These are phyloP conservation scores for Pachyramphus minor DNA, from an alignment of 2,113 vertebrate species.

Conservation along the genomic window DNA sequence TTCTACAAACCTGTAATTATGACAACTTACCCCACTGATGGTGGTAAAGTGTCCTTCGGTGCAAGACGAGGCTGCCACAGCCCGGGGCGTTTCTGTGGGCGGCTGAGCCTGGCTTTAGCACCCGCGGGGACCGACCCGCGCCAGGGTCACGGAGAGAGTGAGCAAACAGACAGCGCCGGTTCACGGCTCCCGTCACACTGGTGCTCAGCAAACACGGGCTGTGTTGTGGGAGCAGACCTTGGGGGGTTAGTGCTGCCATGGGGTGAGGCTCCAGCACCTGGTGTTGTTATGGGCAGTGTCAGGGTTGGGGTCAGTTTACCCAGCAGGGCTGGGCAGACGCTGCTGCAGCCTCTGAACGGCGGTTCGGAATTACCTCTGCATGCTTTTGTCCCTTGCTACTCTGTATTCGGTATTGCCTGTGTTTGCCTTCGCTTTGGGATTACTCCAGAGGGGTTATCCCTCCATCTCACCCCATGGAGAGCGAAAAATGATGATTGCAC, in stretches of 20 bases:
- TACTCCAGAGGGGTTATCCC: not conserved
- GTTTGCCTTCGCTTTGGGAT: not conserved
- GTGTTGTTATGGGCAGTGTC: not conserved
- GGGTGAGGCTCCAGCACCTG: not conserved
- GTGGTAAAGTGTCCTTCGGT: not conserved
- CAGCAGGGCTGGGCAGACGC: not conserved
- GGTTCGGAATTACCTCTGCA: not conserved
- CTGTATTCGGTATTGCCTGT: not conserved
- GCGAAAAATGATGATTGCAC: not conserved
- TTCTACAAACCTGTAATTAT: not conserved
- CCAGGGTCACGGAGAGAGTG: not conserved
- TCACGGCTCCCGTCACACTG: fast-evolving
- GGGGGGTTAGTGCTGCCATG: fast-evolving
- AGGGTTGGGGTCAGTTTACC: conserved; percentile 9
- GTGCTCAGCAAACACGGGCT: not conserved
- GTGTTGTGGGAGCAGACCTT: not conserved
- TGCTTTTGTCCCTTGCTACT: not conserved
- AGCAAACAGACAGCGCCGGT: not conserved
- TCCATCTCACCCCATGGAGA: not conserved
- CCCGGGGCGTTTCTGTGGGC: not conserved
- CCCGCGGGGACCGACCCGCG: not conserved
- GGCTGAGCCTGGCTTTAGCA: not conserved
- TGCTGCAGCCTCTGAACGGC: not conserved
- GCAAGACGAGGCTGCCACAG: not conserved
- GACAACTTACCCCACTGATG: not conserved